Base-by-base conservation (phyloP, 1,140 invertebrate genomes). In the Bursaphelenchus mucronatus region DNA sequence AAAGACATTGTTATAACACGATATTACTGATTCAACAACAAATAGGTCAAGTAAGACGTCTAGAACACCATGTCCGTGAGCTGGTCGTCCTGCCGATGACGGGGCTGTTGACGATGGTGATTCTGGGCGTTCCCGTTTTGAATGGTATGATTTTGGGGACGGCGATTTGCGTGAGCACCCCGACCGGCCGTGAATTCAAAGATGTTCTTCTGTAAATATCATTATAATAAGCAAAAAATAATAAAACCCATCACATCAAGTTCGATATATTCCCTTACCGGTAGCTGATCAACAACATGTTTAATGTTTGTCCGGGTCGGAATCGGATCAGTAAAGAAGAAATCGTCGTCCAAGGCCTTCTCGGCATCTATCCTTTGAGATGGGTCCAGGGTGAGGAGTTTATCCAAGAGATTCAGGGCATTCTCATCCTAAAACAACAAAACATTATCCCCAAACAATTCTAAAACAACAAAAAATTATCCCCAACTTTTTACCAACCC, bases 301-400 rank as follows among this genome's bases (percentile, higher is more conserved):
- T 56, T 65, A n/a, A 80, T 63, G 64, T 80, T 81, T 30, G 30
- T 30, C 19, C 61, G 66, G 13, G 19, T 49, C 0, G 93, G 92
- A 88, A 94, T 90, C 40, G 95, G 94, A 81, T 95, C 92, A 1
- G 88, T 91, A 91, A 92, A 97, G 82, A 97, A 98, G 82, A 97
- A 97, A 78, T 96, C 92, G 75, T 97, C 93, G 85, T 96, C 94
- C 0, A 98, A 80, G 0, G 94, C 94, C 0, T 88, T 88, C 78
- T 97, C 93, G 0, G 92, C 88, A 82, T 96, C 90, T 41, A 88
- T 88, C 69, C 96, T 84, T 82, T 94, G 93, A 0, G 87, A 86
- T 0, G 95, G 95, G 84, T 97, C 92, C 17, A 98, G 82, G 17
- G 89, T 89, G 8, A 99, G 81, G 7, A 98, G 83, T 82, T 91